phyloP scores from a whole-genome alignment of 2,888 invertebrate species.

The Oegoconia quadripuncta region DNA sequence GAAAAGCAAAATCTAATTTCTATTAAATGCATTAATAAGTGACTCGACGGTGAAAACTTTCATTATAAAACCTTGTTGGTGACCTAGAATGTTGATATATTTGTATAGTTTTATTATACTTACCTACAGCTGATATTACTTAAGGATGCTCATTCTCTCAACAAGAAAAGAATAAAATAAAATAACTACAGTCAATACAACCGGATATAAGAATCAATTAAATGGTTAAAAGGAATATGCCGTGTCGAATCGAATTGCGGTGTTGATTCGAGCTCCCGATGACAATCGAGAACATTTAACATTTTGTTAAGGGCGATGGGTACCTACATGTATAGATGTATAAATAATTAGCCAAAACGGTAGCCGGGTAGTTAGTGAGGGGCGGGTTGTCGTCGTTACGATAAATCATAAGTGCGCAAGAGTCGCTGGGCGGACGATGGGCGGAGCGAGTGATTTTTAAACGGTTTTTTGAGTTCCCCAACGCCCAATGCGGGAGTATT shows the following conservation, averaged over 20 bases:
- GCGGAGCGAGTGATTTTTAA: slow-evolving; percentile 76
- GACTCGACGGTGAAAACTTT: too few species aligned
- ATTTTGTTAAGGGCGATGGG: slow-evolving; percentile 48
- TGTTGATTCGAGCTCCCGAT: slow-evolving; percentile 43
- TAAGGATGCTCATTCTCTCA: not conserved
- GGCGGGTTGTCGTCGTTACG: slow-evolving; percentile 72
- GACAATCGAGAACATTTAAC: slow-evolving; percentile 57
- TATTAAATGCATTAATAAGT: too few species aligned
- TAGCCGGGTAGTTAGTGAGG: slow-evolving; percentile 70
- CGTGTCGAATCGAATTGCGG: slow-evolving; percentile 50
- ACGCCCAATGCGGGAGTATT: slow-evolving; percentile 68
- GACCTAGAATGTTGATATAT: not conserved
- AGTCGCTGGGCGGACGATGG: slow-evolving; percentile 68
- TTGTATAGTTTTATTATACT: not conserved
- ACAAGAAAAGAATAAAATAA: slow-evolving; percentile 8
- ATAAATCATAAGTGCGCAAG: slow-evolving; percentile 77
- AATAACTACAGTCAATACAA: slow-evolving; percentile 16
- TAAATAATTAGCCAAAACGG: slow-evolving; percentile 69
- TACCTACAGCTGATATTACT: too few species aligned
- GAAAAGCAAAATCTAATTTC: too few species aligned
- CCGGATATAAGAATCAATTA: slow-evolving; percentile 39
- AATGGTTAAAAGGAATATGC: slow-evolving; percentile 50
- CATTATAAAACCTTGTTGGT: too few species aligned
- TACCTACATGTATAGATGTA: slow-evolving; percentile 28
- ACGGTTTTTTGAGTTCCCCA: slow-evolving; percentile 73